These are phyloP conservation scores for Taurulus bubalis DNA, from an alignment of 2,113 vertebrate species.

Conservation along the genomic window DNA sequence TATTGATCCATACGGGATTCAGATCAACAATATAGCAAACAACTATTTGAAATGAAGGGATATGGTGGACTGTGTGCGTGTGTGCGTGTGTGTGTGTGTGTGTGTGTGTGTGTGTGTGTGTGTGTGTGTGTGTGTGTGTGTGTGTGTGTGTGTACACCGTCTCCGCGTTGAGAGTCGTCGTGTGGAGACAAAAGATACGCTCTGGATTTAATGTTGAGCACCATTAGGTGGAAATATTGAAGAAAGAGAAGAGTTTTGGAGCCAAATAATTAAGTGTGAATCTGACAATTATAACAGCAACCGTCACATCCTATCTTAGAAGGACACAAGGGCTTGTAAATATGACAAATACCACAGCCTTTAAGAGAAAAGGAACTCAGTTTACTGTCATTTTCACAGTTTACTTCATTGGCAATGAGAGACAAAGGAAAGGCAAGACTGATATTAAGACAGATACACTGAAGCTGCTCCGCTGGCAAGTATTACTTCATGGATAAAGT, in stretches of 20 bases:
- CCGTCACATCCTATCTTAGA: too few species aligned
- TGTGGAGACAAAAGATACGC: too few species aligned
- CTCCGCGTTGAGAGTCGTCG: too few species aligned
- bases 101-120: too few species aligned
- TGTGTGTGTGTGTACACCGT: too few species aligned
- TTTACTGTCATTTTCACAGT: background rate
- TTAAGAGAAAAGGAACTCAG: background rate
- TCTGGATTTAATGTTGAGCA: too few species aligned
- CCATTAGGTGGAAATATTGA: background rate
- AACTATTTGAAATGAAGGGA: too few species aligned
- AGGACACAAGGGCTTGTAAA: background rate
- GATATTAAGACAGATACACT: background rate
- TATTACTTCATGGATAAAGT: slow-evolving; percentile 13
- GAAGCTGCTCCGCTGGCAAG: slow-evolving; percentile 5
- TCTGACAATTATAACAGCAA: background rate
- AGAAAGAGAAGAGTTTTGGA: background rate
- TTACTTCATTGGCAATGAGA: background rate
- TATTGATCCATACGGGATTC: background rate
- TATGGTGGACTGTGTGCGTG: too few species aligned
- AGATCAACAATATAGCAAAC: background rate
- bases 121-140: too few species aligned
- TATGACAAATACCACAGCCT: background rate
- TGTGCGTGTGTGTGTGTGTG: background rate
- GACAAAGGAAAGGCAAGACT: background rate
- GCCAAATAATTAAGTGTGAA: background rate